These are phyloP conservation scores for Hirundichthys speculiger DNA, from an alignment of 2,113 vertebrate species.

Conservation along the genomic window DNA sequence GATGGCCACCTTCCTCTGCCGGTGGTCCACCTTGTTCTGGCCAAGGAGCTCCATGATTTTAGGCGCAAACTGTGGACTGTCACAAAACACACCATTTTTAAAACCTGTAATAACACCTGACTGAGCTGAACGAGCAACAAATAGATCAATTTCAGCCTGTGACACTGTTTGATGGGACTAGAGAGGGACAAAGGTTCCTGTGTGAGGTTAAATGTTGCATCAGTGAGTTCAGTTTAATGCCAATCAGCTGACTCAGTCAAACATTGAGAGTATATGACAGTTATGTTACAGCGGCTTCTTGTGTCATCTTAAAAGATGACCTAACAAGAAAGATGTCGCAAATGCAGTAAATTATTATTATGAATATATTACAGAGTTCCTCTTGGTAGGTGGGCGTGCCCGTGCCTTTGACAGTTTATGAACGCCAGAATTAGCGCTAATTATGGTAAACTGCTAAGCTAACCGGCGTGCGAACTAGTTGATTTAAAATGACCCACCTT, in stretches of 20 bases:
- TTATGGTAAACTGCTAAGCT: constrained; percentile 37
- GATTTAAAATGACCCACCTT: constrained; percentile 80
- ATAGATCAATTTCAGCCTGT: neutral
- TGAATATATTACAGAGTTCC: neutral
- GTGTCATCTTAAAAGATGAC: no score
- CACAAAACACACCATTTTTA: neutral
- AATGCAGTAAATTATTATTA: neutral
- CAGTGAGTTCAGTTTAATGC: neutral
- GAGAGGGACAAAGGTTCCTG: neutral
- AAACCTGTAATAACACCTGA: neutral
- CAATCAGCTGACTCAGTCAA: constrained; percentile 14
- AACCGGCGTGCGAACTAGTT: constrained; percentile 16
- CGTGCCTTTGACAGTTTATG: constrained; percentile 20
- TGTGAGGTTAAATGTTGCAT: neutral
- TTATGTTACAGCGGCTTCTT: no score
- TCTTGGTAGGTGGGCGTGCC: constrained; percentile 21
- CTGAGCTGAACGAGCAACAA: no score
- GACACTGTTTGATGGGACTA: neutral
- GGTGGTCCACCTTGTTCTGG: constrained; percentile 94
- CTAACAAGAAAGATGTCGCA: no score
- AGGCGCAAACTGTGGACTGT: constrained; percentile 96
- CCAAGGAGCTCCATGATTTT: constrained; percentile 99
- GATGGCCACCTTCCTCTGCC: constrained; percentile 92
- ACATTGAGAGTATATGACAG: no score
- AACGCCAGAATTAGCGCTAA: neutral